phyloP scores from a whole-genome alignment of 2,888 invertebrate genomes.

The Craniophora ligustri region DNA sequence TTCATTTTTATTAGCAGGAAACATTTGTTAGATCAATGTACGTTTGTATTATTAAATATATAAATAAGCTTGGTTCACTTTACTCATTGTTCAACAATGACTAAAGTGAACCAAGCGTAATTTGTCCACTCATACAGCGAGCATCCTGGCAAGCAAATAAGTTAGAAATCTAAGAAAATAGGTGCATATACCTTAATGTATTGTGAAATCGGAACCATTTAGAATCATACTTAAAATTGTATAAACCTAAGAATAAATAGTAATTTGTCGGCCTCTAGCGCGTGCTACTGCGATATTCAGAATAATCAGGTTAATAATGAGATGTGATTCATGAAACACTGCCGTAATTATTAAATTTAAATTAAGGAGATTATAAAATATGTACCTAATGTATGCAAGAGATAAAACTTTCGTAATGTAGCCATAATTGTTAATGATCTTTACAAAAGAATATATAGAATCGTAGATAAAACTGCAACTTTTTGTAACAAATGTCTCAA shows the following conservation, averaged over 20 bases:
- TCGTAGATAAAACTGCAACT: constrained; percentile 23
- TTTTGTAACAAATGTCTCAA: constrained; percentile 24
- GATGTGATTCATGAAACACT: constrained; percentile 57
- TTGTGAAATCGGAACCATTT: constrained; percentile 7
- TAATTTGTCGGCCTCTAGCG: constrained; percentile 13
- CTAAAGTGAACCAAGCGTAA: constrained; percentile 35
- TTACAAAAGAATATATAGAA: constrained; percentile 40
- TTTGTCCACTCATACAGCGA: constrained; percentile 6
- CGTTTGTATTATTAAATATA: constrained; percentile 24
- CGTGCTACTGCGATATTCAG: constrained; percentile 20
- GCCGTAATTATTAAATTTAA: constrained; percentile 56
- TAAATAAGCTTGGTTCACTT: constrained; percentile 21
- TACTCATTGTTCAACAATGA: constrained; percentile 38
- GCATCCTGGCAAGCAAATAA: not conserved
- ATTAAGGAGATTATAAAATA: constrained; percentile 39
- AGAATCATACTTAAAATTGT: constrained; percentile 7
- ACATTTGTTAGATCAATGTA: constrained; percentile 40
- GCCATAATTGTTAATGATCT: constrained; percentile 34
- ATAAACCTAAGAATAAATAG: constrained; percentile 12
- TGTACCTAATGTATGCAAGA: constrained; percentile 34
- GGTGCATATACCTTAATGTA: constrained; percentile 5
- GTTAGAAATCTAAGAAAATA: constrained; percentile 4
- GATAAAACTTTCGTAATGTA: constrained; percentile 37
- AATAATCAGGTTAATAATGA: constrained; percentile 35
- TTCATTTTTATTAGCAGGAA: constrained; percentile 35